phyloP scores from a whole-genome alignment of 2,113 vertebrate species.

The Cariama cristata region DNA sequence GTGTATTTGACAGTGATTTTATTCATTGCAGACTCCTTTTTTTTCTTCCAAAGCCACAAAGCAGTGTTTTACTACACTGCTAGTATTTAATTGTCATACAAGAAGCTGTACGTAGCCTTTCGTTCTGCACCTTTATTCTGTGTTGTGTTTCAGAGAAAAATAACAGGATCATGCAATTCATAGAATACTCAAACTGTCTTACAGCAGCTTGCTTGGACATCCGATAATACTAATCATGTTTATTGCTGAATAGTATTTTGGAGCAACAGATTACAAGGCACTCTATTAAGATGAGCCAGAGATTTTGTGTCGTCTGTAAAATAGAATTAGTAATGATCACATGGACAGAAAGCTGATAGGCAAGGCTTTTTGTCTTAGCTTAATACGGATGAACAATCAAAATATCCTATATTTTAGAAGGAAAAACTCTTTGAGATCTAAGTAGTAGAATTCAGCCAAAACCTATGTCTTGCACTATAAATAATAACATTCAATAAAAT shows the following conservation, averaged over 20 bases:
- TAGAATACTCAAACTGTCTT: background rate
- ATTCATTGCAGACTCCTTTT: background rate
- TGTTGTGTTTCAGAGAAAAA: background rate
- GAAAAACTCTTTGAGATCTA: background rate
- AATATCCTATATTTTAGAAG: background rate
- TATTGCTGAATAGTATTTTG: background rate
- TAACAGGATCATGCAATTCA: background rate
- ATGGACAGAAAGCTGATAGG: background rate
- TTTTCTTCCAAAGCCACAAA: background rate
- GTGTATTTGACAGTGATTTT: constrained; percentile 8
- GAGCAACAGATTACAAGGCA: background rate
- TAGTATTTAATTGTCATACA: background rate
- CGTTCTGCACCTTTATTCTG: background rate
- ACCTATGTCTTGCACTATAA: background rate
- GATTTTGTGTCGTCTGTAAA: background rate
- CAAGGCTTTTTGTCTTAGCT: background rate
- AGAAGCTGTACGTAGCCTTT: background rate
- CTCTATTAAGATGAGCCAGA: background rate
- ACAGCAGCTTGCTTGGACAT: background rate
- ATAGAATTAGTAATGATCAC: background rate
- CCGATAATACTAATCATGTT: background rate
- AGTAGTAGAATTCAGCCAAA: background rate
- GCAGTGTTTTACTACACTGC: background rate
- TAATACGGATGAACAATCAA: background rate
- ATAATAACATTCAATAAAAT: background rate